Conservation (phyloP, 2,888 invertebrate genomes). For the Lordiphosa fenestrarum region DNA sequence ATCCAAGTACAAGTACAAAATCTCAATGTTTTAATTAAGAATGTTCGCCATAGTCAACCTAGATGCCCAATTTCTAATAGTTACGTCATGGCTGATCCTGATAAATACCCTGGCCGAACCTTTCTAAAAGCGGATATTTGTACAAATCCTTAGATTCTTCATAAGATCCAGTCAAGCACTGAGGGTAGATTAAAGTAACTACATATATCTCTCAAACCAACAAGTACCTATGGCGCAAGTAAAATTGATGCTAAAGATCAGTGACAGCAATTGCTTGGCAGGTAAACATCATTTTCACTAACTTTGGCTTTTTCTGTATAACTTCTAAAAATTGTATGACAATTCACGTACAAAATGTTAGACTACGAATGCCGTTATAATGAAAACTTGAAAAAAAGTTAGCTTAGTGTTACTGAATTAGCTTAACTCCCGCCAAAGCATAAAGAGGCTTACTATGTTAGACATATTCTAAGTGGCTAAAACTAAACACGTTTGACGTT, state of each 20-base stretch:
- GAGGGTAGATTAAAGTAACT: not conserved
- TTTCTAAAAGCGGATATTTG: too few relatives aligned
- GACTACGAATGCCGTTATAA: constrained; percentile 31
- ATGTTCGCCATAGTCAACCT: too few relatives aligned
- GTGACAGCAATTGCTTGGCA: constrained; percentile 2
- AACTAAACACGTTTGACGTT: constrained; percentile 67
- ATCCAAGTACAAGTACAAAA: too few relatives aligned
- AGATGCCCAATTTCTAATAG: too few relatives aligned
- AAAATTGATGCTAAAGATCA: not conserved
- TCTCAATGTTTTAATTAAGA: too few relatives aligned
- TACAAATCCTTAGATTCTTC: too few relatives aligned
- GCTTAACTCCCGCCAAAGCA: constrained; percentile 21
- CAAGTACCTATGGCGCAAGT: too few relatives aligned
- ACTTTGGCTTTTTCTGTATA: constrained; percentile 36
- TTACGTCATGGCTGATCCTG: too few relatives aligned
- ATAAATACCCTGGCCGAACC: too few relatives aligned
- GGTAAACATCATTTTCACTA: constrained; percentile 1
- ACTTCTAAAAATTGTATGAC: constrained; percentile 59
- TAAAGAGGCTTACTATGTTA: constrained; percentile 61
- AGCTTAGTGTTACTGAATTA: constrained; percentile 7
- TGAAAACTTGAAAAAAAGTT: constrained; percentile 16
- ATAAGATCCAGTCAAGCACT: constrained; percentile 11
- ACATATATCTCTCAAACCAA: too few relatives aligned
- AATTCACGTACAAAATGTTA: constrained; percentile 57
- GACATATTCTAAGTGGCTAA: constrained; percentile 67